phyloP scores from a whole-genome alignment of 2,113 vertebrate genomes.

The Macaca fascicularis region T2T-MFA8v1.1 NC_088376.1:132682501-132683000 shows the following conservation, averaged over 20 bases:
- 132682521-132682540: background rate
- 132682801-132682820: background rate
- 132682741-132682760: background rate
- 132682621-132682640: background rate
- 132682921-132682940: background rate
- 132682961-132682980: background rate
- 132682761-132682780: background rate
- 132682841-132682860: background rate
- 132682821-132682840: background rate
- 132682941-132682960: background rate
- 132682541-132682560: background rate
- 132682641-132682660: background rate
- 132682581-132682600: background rate
- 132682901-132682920: background rate
- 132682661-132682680: background rate
- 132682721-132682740: background rate
- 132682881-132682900: background rate
- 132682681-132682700: slow-evolving; percentile 9
- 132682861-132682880: background rate
- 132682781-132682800: slow-evolving; percentile 7
- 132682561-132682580: background rate
- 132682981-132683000: background rate
- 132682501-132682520: background rate
- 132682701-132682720: background rate
- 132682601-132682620: background rate